Evolutionary conservation across 2,797 vertebrate genomes (phyloP).

Genomic region (Rhincodon typus): DNA sequence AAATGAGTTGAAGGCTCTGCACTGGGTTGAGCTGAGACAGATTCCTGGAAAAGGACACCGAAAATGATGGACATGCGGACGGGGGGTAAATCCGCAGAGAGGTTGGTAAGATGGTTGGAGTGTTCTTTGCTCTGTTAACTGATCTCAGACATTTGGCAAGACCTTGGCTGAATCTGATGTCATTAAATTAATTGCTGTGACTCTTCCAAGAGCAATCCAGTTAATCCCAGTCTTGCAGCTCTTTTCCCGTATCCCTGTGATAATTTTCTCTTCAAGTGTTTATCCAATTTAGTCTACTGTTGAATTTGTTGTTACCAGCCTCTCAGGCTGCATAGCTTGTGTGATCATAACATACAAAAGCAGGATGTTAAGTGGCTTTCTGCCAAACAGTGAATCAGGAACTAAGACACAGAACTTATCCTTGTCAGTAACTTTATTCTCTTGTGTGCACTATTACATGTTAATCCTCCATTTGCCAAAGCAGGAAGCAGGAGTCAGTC

Average conservation of each 20-base stretch:
- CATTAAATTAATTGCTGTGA: neutral
- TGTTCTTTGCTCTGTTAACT: neutral
- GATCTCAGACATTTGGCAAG: neutral
- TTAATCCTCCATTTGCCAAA: no score
- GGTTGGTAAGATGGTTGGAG: neutral
- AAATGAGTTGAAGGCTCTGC: no score
- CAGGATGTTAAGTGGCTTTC: no score
- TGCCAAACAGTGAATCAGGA: no score
- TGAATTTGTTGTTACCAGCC: neutral
- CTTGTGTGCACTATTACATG: no score
- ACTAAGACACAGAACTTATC: no score
- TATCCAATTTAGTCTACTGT: neutral
- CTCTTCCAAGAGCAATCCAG: neutral
- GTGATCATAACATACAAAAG: no score
- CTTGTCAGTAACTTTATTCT: no score
- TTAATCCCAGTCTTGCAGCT: neutral
- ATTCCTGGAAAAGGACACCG: neutral
- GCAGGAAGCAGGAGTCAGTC: no score
- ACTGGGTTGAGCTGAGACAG: neutral
- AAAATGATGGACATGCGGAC: neutral
- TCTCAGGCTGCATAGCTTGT: neutral
- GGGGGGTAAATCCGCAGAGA: neutral
- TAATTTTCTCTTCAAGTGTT: neutral
- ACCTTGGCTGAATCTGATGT: neutral
- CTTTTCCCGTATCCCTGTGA: neutral